Evolutionary conservation across 2,113 vertebrate genomes (phyloP).

Genomic region (Gallinago paraguaiae): DNA sequence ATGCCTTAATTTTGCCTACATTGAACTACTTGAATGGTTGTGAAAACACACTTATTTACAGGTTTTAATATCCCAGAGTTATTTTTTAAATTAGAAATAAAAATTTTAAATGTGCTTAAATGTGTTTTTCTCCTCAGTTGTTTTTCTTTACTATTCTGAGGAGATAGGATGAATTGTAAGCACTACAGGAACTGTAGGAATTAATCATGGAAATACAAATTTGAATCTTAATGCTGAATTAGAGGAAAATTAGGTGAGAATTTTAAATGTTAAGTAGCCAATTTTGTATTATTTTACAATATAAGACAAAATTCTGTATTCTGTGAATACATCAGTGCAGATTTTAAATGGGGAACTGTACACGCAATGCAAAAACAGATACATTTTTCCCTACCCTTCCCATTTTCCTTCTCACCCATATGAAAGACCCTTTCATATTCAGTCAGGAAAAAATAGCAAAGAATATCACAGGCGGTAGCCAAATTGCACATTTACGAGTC

Average conservation of each 20-base stretch:
- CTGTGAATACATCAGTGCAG: neutral
- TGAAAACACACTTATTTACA: slow-evolving; percentile 51
- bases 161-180: neutral
- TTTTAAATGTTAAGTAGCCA: neutral
- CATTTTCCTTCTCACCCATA: neutral
- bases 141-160: neutral
- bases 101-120: neutral
- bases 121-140: neutral
- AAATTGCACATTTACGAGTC: neutral
- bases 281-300: neutral
- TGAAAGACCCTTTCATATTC: neutral
- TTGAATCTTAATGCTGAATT: neutral
- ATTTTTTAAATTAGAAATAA: slow-evolving; percentile 23
- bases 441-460: neutral
- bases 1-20: slow-evolving; percentile 17
- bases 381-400: neutral
- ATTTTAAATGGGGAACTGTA: neutral
- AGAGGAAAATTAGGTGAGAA: neutral
- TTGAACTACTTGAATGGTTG: neutral
- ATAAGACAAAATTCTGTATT: neutral
- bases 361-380: neutral
- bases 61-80: slow-evolving; percentile 7
- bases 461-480: neutral
- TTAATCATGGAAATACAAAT: neutral
- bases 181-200: neutral